Evolutionary conservation across 2,888 invertebrate genomes (phyloP).

Genomic region (Prosapia bicincta): DNA sequence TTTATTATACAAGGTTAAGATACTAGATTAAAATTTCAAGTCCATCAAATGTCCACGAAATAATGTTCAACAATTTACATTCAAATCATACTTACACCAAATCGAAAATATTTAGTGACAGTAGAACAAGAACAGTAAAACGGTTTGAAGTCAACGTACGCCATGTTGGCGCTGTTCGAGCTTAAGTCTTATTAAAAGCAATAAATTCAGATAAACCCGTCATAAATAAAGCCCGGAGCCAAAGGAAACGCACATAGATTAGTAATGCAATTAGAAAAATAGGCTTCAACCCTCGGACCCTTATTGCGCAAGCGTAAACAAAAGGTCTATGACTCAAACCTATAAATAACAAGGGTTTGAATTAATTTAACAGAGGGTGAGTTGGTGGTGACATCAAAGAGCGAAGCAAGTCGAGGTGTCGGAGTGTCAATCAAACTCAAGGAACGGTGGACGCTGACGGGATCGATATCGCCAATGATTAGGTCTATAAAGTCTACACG

Average conservation of each 20-base stretch:
- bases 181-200: constrained; percentile 2
- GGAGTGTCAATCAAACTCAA: neutral
- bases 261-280: constrained; percentile 2
- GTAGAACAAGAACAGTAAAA: too few species aligned
- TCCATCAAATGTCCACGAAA: too few species aligned
- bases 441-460: neutral
- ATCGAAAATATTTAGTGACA: too few species aligned
- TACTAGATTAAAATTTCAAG: too few species aligned
- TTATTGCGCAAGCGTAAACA: neutral
- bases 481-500: neutral
- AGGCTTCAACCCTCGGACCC: neutral
- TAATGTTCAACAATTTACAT: too few species aligned
- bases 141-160: neutral
- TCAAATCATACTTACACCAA: too few species aligned
- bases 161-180: neutral
- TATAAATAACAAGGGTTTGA: constrained; percentile 15
- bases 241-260: neutral
- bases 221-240: neutral
- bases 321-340: neutral
- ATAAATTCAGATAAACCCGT: neutral
- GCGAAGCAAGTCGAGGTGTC: constrained; percentile 1
- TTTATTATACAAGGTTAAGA: too few species aligned
- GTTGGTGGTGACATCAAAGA: constrained; percentile 4
- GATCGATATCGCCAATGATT: neutral
- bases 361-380: constrained; percentile 10